Evolutionary conservation across 2,797 vertebrate species (phyloP).

Genomic region (Nyctalus aviator): DNA sequence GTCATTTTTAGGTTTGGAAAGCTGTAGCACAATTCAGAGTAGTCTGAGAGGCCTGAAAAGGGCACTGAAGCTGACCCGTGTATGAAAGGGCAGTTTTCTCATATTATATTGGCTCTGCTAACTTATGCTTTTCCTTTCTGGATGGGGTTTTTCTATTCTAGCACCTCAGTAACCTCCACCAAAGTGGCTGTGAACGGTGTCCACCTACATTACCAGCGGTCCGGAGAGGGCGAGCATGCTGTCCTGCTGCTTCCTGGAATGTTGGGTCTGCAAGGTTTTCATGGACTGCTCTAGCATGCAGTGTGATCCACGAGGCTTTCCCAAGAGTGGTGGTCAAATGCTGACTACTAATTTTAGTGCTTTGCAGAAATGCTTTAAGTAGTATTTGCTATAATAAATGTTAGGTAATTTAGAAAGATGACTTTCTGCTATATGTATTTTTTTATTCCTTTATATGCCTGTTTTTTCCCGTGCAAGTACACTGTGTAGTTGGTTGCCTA

Average conservation of each 20-base stretch:
- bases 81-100: not conserved
- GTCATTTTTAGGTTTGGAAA: not conserved
- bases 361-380: slow-evolving; percentile 9
- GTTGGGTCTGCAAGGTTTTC: slow-evolving; percentile 89
- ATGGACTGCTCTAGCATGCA: not conserved
- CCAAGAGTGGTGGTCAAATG: not conserved
- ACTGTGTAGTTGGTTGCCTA: not conserved
- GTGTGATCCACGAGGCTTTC: not conserved
- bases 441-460: not conserved
- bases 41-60: not conserved
- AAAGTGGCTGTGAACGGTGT: slow-evolving; percentile 91
- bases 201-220: slow-evolving; percentile 91
- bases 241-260: slow-evolving; percentile 94
- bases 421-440: not conserved
- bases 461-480: not conserved
- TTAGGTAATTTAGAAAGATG: not conserved
- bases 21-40: not conserved
- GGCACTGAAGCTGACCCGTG: rapidly evolving
- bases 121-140: slow-evolving; percentile 59
- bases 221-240: slow-evolving; percentile 90
- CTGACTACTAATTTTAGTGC: not conserved
- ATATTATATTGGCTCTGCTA: not conserved
- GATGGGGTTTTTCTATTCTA: slow-evolving; percentile 78
- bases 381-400: not conserved
- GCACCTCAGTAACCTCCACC: slow-evolving; percentile 88